A percentile compares a stretch with the other conserved stretches of the same genome.
Evolutionary conservation across 2,888 invertebrate genomes (phyloP).

Genomic region (Drosophila stalkeri): DNA sequence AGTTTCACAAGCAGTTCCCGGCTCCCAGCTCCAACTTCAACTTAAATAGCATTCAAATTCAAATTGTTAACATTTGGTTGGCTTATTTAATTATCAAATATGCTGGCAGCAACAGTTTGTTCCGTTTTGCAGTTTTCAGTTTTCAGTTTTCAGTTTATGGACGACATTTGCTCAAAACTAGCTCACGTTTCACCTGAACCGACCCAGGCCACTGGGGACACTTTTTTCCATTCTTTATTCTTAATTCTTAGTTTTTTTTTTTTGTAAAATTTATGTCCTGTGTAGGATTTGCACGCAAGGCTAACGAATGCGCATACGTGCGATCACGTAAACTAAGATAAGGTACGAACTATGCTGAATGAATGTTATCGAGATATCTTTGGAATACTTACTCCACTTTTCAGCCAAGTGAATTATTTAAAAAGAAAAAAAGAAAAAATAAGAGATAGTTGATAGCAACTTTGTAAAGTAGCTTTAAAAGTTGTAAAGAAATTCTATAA

Average conservation of each 20-base stretch:
- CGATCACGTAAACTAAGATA: conserved; percentile 72
- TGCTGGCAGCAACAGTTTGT: conserved; percentile 59
- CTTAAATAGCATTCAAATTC: conserved; percentile 58
- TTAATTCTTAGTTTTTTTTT: conserved; percentile 19
- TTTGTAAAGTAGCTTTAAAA: conserved; percentile 5
- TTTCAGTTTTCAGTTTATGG: not conserved
- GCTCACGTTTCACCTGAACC: conserved; percentile 64
- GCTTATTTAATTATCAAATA: conserved; percentile 75
- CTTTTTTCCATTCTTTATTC: conserved; percentile 21
- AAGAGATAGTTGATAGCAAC: not conserved
- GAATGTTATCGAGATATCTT: conserved; percentile 48
- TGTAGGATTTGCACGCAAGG: conserved; percentile 68
- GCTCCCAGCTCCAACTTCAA: conserved; percentile 18
- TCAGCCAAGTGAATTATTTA: conserved; percentile 28
- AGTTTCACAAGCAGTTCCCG: conserved; percentile 54
- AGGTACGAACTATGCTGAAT: conserved; percentile 49
- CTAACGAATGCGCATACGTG: conserved; percentile 78
- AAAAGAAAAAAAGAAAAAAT: not conserved
- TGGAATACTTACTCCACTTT: conserved; percentile 21
- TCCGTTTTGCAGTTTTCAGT: not conserved
- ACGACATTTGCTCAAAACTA: conserved; percentile 52
- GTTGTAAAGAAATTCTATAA: conserved; percentile 1
- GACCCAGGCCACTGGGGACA: conserved; percentile 6
- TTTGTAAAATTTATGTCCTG: conserved; percentile 69
- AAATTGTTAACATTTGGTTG: conserved; percentile 57